Evolutionary conservation across 1,140 invertebrate genomes (phyloP), one percentile per base, ranked within the genome.

Genomic region (Carcinoscorpius rotundicauda): DNA sequence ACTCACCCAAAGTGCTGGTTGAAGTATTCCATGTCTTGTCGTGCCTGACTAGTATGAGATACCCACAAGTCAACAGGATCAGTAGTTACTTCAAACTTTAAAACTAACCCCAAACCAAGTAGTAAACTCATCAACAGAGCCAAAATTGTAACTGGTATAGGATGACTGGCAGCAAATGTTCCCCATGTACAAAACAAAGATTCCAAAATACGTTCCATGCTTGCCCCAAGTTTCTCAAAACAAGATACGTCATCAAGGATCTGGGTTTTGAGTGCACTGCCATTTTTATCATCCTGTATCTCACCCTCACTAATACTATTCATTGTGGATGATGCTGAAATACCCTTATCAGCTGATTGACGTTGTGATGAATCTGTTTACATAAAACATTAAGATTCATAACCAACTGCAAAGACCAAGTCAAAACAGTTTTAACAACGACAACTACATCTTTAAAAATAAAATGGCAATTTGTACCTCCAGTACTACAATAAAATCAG

Each of bases 61-160:
- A 96, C 95, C 97, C 97, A 99, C n/a, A 99, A 79, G 78, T 98
- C 86, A 0, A 99, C 94, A 0, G 97, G 97, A 82, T 99, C 88
- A 0, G 93, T 98, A 3, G 91, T 97, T 3, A 95, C 79, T 66
- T 83, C 75, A 62, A 91, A 84, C 62, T 72, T 62, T 3, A 67
- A 58, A 6, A 72, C 61, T 82, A 81, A 82, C 75, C 74, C 92
- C 80, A 60, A 89, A 69, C 65, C 76, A 74, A 74, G 82, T 72
- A 61, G 89, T 77, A 69, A 85, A 70, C 78, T 79, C 78, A 73
- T 76, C 68, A 83, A 81, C 1, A 84, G 76, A 71, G 89, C 88
- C 9, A 86, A 65, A 52, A 89, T 78, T 8, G 97, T 78, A 3
- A 97, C 85, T 4, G 84, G 69, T 82, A 86, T 86, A 0, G 93